A percentile compares a stretch with the other conserved stretches of the same genome.
Conservation (phyloP, 2,113 vertebrate genomes). For the Pelobates fuscus region DNA sequence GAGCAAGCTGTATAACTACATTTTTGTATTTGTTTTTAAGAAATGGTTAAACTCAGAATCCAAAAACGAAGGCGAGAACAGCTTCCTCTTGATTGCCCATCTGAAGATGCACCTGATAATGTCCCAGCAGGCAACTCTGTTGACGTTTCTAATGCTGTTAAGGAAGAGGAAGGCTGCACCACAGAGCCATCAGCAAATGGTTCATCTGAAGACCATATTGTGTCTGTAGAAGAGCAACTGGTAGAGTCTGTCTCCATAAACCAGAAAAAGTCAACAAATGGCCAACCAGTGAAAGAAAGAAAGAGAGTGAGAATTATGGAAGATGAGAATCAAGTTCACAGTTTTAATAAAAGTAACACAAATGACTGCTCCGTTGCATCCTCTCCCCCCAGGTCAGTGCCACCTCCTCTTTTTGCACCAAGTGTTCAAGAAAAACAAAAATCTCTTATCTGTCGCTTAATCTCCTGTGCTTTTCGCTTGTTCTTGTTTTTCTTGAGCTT, state of each 20-base stretch:
- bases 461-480: conserved; percentile 67
- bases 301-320: conserved; percentile 75
- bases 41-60: conserved; percentile 62
- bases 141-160: conserved; percentile 4
- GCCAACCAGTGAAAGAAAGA: conserved; percentile 54
- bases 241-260: conserved; percentile 6
- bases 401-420: conserved; percentile 57
- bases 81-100: conserved; percentile 63
- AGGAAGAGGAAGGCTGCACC: conserved; percentile 24
- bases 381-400: conserved; percentile 77
- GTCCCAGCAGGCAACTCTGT: conserved; percentile 21
- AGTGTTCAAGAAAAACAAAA: conserved; percentile 59
- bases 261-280: neutral
- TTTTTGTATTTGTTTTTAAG: conserved; percentile 57
- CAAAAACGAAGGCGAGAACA: conserved; percentile 79
- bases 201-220: conserved; percentile 14
- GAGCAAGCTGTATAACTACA: too few species aligned
- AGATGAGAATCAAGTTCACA: conserved; percentile 49
- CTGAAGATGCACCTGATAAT: conserved; percentile 46
- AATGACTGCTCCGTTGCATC: conserved; percentile 47
- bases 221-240: conserved; percentile 10
- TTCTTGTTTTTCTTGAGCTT: conserved; percentile 69
- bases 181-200: conserved; percentile 30
- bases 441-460: conserved; percentile 68
- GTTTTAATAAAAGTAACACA: conserved; percentile 51